A percentile compares a stretch with the other conserved stretches of the same genome.
phyloP scores from a whole-genome alignment of 2,113 vertebrate genomes.

The Oreochromis spilurus region DNA sequence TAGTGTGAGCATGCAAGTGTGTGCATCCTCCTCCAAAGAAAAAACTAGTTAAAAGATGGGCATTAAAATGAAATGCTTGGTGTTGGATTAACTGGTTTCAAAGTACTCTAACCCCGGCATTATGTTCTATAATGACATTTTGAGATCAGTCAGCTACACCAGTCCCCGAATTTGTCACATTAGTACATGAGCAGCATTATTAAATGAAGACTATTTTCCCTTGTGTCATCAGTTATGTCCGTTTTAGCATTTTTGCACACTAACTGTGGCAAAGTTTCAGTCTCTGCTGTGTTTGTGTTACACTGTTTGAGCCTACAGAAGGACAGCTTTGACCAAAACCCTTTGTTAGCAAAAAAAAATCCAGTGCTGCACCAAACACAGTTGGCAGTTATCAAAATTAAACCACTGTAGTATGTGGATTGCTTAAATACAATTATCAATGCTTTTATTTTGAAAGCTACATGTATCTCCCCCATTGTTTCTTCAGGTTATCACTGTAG shows the following conservation, averaged over 20 bases:
- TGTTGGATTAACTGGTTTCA: neutral
- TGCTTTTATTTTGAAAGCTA: neutral
- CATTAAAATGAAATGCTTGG: neutral
- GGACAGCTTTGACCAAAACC: neutral
- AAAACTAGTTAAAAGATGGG: neutral
- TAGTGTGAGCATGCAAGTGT: neutral
- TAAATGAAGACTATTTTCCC: neutral
- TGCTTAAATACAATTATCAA: neutral
- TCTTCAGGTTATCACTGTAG: neutral
- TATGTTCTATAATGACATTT: neutral
- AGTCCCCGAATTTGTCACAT: neutral
- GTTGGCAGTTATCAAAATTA: neutral
- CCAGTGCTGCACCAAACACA: neutral
- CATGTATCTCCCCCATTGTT: neutral
- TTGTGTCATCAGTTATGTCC: neutral
- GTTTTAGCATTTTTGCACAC: neutral
- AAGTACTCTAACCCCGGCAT: neutral
- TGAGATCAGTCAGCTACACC: conserved; percentile 2
- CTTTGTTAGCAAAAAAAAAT: neutral
- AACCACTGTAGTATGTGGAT: neutral
- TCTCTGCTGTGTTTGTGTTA: neutral
- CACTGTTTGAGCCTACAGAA: neutral
- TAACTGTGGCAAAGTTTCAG: neutral
- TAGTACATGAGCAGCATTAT: neutral
- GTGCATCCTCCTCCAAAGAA: neutral